Evolutionary conservation across 1,140 invertebrate species (phyloP), one percentile per base, ranked within the genome.

Genomic region (Formica exsecta): DNA sequence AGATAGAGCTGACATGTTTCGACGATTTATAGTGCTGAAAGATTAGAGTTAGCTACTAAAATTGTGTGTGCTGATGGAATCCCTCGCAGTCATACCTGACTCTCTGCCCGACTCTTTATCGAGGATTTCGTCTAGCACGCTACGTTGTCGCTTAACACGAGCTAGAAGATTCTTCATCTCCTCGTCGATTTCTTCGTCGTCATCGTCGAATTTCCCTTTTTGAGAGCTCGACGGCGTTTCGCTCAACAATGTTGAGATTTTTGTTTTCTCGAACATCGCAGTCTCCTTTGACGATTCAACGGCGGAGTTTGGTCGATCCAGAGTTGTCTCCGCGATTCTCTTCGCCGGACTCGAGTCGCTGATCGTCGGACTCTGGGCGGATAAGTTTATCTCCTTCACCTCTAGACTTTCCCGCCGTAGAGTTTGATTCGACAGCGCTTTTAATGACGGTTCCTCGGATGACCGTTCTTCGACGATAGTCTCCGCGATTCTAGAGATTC

Each of bases 121-220:
- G 80, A 97, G 94, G 87, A 97, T 97, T 93, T 97, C 96, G 86
- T 96, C 96, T 87, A 97, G 95, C 89, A 97, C 96, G 92, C 96
- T 97, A 92, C 97, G 96, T 92, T 97, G 97, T 90, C 96, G 96
- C 93, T 97, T 96, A 87, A 97, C 96, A 86, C 96, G 95, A 92
- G 95, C 96, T 29, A 97, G 95, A 64, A 97, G 94, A 80, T 95
- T 96, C 92, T 96, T 96, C 85, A 97, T 94, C 51, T 96, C 95
- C 57, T 96, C 95, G 90, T 97, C 96, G 2, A 93, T 95, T 62
- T 96, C 96, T 65, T 96, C 95, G 25, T 95, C 94, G 59, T 92
- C 92, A 11, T 86, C 71, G 62, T 89, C 84, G 0, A 86, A 25
- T 7, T 86, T 41, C 11, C 83, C 91, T 22, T 91, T 91, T n/a